Evolutionary conservation across 2,797 vertebrate species (phyloP), one percentile per base, ranked within the genome.

Genomic region (Melopsittacus undulatus): DNA sequence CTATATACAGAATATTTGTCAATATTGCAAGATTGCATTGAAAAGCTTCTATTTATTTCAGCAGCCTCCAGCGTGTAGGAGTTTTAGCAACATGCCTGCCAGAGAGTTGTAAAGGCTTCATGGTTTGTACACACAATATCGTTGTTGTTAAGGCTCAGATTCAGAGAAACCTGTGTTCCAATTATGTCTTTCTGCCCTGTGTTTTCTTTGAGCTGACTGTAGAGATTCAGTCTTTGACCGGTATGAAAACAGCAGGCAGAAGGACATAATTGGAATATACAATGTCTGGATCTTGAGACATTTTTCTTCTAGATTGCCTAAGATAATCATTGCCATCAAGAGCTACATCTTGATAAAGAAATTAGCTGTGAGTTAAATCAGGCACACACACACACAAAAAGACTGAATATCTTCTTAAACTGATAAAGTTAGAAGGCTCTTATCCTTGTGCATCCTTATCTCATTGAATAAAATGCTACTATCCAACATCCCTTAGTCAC

Each of bases 91-190:
- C 30, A 38, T 10, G 32, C 70, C 83, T 91, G 32, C n/a, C 83
- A 91, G 85, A 64, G 13, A 67, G 24, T 46, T 89, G 67, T 81
- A 86, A 94, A 94, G n/a, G 34, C 85, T 66, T 92, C 54, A 52
- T 10, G 12, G 56, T 79, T 86, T 82, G 43, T 78, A 56, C 17
- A 43, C 46, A 88, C 10, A 61, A 15, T 13, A 21, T 40, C 56
- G 61, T 84, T 67, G 51, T 36, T 73, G 36, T 49, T 94, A 57
- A 76, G 87, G 38, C 27, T 87, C 54, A 90, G 45, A 92, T 57
- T 75, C 45, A 42, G 77, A 84, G 49, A 90, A 79, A 56, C 7
- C 16, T 48, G 3, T 13, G 8, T 30, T 87, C 43, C 63, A 74
- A 3, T 38, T 40, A 72, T 1, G 3, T 43, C 24, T 64, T 90